Evolutionary conservation across 2,797 vertebrate species (phyloP).

Genomic region (Sebastiscus albofasciatus): DNA sequence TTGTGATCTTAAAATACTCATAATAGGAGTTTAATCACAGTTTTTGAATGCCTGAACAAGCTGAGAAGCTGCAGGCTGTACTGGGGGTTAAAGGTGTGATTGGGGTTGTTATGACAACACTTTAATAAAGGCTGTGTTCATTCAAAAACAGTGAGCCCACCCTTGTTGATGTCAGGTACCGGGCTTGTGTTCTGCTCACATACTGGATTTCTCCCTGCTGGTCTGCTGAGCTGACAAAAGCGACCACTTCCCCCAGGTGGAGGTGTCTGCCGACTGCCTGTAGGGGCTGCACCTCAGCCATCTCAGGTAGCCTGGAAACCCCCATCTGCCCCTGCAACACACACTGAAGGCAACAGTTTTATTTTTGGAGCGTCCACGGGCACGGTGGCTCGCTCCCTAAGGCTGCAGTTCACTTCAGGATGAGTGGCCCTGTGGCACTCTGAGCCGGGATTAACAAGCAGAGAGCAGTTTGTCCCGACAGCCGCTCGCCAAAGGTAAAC

Average conservation of each 20-base stretch:
- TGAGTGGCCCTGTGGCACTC: slow-evolving; percentile 76
- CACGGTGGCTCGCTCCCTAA: slow-evolving; percentile 71
- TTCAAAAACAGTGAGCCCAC: background rate
- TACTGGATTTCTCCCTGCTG: background rate
- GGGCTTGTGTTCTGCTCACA: too few relatives aligned
- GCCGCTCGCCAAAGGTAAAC: slow-evolving; percentile 79
- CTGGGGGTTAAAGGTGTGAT: background rate
- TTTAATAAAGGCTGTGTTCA: background rate
- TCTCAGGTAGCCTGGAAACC: slow-evolving; percentile 81
- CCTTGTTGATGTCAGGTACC: background rate
- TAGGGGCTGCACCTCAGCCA: slow-evolving; percentile 65
- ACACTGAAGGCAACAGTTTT: slow-evolving; percentile 76
- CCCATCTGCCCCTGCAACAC: slow-evolving; percentile 63
- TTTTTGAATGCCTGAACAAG: background rate
- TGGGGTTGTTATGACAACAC: background rate
- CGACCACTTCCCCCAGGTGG: slow-evolving; percentile 43
- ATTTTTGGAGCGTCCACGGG: slow-evolving; percentile 85
- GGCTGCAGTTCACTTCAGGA: slow-evolving; percentile 75
- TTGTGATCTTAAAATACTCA: too few relatives aligned
- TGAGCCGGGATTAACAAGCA: slow-evolving; percentile 76
- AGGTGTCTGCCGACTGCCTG: slow-evolving; percentile 48
- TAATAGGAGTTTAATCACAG: background rate
- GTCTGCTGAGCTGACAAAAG: background rate
- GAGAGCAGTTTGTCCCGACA: slow-evolving; percentile 69
- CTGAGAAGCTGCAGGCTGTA: background rate